Percentiles rank a stretch among this genome's conserved stretches.
phyloP scores from a whole-genome alignment of 2,888 invertebrate genomes.

The Diarsia brunnea region DNA sequence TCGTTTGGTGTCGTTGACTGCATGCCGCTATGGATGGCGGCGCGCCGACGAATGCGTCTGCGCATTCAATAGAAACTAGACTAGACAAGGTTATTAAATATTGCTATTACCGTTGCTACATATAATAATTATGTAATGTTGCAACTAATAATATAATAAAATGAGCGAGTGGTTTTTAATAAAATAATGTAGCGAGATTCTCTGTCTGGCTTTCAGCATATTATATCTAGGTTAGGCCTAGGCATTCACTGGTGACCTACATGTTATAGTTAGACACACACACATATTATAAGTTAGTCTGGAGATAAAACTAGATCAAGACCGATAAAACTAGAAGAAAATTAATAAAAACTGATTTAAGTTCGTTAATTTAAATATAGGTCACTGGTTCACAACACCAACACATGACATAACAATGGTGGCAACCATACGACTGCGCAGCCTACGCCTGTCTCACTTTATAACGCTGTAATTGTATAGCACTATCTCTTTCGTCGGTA shows the following conservation, averaged over 20 bases:
- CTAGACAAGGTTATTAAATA: too few relatives aligned
- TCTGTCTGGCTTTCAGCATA: neutral
- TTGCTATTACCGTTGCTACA: too few relatives aligned
- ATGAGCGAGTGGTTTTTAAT: constrained; percentile 5
- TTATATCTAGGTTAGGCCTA: neutral
- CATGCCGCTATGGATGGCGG: constrained; percentile 37
- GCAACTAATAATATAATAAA: constrained; percentile 3
- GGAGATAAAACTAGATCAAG: neutral
- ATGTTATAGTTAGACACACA: neutral
- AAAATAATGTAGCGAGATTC: neutral
- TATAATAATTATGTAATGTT: neutral
- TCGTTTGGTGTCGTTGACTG: constrained; percentile 69
- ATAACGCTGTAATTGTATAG: constrained; percentile 12
- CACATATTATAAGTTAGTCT: too few relatives aligned
- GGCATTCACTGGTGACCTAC: neutral
- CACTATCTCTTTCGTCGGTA: constrained; percentile 43
- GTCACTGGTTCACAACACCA: constrained; percentile 60
- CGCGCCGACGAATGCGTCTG: constrained; percentile 25
- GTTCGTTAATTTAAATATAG: constrained; percentile 45
- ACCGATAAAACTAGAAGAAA: neutral
- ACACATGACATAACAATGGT: constrained; percentile 57
- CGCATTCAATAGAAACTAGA: constrained; percentile 48
- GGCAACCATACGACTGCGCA: constrained; percentile 26
- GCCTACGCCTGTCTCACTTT: constrained; percentile 32
- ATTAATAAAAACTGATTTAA: constrained; percentile 20